phyloP scores from a whole-genome alignment of 1,140 invertebrate genomes.

The Venustaconcha ellipsiformis region DNA sequence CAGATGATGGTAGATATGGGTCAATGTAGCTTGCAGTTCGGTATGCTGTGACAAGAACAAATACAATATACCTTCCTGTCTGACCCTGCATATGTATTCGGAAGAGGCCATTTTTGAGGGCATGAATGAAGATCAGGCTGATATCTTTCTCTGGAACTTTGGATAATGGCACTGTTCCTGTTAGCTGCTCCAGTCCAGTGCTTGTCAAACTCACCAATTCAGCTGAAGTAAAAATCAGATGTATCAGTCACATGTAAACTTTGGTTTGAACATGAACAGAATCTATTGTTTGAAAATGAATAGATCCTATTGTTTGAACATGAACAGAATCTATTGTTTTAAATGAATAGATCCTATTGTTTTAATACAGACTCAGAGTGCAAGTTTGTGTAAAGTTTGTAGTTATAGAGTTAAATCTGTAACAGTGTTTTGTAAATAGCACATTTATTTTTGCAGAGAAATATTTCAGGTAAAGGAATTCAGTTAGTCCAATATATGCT shows the following conservation, averaged over 20 bases:
- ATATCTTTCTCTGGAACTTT: constrained; percentile 63
- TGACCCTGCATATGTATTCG: constrained; percentile 78
- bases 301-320: too few species aligned
- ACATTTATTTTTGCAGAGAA: too few species aligned
- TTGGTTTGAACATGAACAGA: too few species aligned
- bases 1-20: neutral
- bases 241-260: neutral
- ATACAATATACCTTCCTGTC: constrained; percentile 38
- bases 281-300: too few species aligned
- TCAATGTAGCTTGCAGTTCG: neutral
- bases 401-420: too few species aligned
- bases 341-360: too few species aligned
- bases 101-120: constrained; percentile 83
- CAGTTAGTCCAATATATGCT: too few species aligned
- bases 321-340: too few species aligned
- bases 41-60: neutral
- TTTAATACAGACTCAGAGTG: too few species aligned
- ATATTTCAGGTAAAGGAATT: too few species aligned
- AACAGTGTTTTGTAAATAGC: too few species aligned
- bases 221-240: constrained; percentile 70
- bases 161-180: constrained; percentile 34
- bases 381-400: too few species aligned
- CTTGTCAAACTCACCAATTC: constrained; percentile 82
- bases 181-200: constrained; percentile 80
- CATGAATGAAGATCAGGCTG: constrained; percentile 86